Evolutionary conservation across 35 echinoderm and acorn worm genomes (phyloP).

Genomic region (Strongylocentrotus purpuratus): DNA sequence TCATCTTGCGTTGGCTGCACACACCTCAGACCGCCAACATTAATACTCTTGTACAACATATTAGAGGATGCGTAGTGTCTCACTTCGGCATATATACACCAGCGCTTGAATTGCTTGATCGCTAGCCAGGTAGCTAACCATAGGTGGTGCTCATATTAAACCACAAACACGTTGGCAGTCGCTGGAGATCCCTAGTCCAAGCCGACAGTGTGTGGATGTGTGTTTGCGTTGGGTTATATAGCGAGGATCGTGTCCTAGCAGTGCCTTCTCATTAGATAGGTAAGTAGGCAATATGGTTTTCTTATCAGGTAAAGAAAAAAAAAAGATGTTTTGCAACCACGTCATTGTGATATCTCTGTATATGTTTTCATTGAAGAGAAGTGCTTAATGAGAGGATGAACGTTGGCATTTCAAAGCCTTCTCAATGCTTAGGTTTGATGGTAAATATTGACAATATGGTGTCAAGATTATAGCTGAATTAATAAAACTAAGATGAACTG

Average conservation of each 20-base stretch:
- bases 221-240: background rate
- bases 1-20: background rate
- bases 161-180: background rate
- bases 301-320: too few relatives aligned
- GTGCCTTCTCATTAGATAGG: background rate
- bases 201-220: background rate
- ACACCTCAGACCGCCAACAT: background rate
- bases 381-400: too few relatives aligned
- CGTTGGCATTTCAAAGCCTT: too few relatives aligned
- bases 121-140: background rate
- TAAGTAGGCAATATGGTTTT: constrained; percentile 4
- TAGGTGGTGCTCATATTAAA: background rate
- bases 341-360: too few relatives aligned
- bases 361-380: too few relatives aligned
- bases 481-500: too few relatives aligned
- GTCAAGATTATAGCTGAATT: too few relatives aligned
- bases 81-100: background rate
- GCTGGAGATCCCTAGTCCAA: background rate
- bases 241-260: background rate
- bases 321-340: too few relatives aligned
- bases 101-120: too few relatives aligned
- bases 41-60: background rate
- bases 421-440: too few relatives aligned
- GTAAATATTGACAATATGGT: too few relatives aligned
- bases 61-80: background rate